Conservation (phyloP, 2,888 invertebrate species). For the Temnothorax rugatulus region DNA sequence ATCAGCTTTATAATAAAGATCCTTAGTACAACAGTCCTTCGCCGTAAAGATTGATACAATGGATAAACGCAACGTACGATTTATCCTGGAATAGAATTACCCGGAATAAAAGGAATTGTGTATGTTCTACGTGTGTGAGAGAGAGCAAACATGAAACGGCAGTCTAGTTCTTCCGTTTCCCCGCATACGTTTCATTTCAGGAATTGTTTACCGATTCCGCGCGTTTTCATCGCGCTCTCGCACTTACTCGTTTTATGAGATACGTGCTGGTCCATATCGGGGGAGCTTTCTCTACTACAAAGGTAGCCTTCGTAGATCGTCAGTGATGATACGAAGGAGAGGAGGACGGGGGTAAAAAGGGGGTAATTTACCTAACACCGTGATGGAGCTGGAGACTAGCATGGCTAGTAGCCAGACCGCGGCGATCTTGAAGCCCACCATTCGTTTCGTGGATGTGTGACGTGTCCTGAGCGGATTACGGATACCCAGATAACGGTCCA, state of each 20-base stretch:
- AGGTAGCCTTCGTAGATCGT: not conserved
- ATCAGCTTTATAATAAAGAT: not conserved
- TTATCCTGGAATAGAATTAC: not conserved
- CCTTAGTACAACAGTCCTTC: not conserved
- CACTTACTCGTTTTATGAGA: slow-evolving; percentile 21
- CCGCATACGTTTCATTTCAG: not conserved
- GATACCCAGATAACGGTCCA: slow-evolving; percentile 96
- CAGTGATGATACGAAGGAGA: not conserved
- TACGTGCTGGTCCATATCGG: slow-evolving; percentile 20
- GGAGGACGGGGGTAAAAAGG: not conserved
- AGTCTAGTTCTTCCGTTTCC: not conserved
- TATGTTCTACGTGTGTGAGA: slow-evolving; percentile 1
- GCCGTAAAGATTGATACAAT: not conserved
- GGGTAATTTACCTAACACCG: slow-evolving; percentile 90
- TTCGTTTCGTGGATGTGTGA: slow-evolving; percentile 93
- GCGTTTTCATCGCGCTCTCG: slow-evolving; percentile 13
- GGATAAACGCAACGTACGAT: slow-evolving; percentile 14
- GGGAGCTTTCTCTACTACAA: not conserved
- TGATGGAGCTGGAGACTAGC: slow-evolving; percentile 95
- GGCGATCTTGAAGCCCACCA: slow-evolving; percentile 95
- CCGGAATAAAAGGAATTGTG: slow-evolving; percentile 5
- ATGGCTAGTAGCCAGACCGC: slow-evolving; percentile 97
- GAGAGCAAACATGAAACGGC: slow-evolving; percentile 10
- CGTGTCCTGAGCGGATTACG: slow-evolving; percentile 95
- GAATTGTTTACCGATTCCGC: slow-evolving; percentile 30